Base-by-base conservation (phyloP, 1,140 invertebrate species). In the Eufriesea mexicana region DNA sequence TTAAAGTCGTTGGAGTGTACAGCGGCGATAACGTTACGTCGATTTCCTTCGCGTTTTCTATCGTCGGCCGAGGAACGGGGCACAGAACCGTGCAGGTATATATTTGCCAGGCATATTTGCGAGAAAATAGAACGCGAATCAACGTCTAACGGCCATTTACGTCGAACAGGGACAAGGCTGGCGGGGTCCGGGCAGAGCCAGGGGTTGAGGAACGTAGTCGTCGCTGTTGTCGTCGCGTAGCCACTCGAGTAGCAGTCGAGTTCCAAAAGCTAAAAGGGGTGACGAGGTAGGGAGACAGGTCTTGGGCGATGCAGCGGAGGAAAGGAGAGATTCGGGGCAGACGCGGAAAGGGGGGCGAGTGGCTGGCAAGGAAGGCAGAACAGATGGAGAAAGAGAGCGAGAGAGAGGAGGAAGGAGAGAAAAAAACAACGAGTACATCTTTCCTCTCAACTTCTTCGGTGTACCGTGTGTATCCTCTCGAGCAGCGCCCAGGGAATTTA, bases 401-500 rank as follows among this genome's bases (percentile, higher is more conserved):
- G 47, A 8, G 28, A 49, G 25, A 28, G 35, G n/a, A 51, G 8
- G 51, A 64, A 9, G 68, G 18, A 45, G 4, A 45, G n/a, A 78
- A 71, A 70, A 79, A 86, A 78, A 79, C 66, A 84, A 86, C 70
- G 61, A 88, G 84, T 80, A 86, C 80, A 89, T 89, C 84, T 87
- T 81, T 87, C 83, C 85, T 87, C 73, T 81, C 76, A 76, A 83
- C 82, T 89, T 86, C 47, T 70, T 49, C 35, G 74, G 72, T 68
- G 25, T 66, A 76, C 71, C 84, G 84, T 81, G 78, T 84, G 84
- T 85, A 90, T 88, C 82, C 78, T 83, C 83, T 83, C 77, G 79
- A 83, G 80, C 82, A 84, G 88, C 85, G 78, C 82, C 81, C 73
- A 72, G 86, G 79, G 91, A 91, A 91, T 91, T 91, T 91, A 92